A percentile compares a stretch with the other conserved stretches of the same genome.
Evolutionary conservation across 2,888 invertebrate genomes (phyloP).

Genomic region (Perithous albicinctus): DNA sequence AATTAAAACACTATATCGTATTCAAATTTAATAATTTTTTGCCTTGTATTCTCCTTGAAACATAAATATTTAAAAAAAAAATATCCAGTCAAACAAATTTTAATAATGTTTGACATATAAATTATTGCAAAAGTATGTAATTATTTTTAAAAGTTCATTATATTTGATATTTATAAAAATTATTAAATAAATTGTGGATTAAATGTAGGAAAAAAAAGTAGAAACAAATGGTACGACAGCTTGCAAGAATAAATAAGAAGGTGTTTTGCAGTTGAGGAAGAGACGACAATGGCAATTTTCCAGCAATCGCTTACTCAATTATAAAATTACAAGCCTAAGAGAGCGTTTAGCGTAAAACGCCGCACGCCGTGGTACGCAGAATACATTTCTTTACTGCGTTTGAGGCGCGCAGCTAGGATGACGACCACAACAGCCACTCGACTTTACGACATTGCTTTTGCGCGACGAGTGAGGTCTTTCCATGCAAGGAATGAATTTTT

Average conservation of each 20-base stretch:
- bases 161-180: too few species aligned
- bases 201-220: neutral
- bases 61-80: too few species aligned
- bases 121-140: too few species aligned
- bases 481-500: neutral
- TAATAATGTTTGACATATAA: too few species aligned
- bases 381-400: constrained; percentile 21
- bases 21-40: too few species aligned
- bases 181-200: neutral
- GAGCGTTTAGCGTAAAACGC: constrained; percentile 43
- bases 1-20: too few species aligned
- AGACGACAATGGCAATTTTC: constrained; percentile 31
- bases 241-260: neutral
- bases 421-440: constrained; percentile 31
- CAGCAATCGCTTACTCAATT: constrained; percentile 32
- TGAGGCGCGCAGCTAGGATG: constrained; percentile 6
- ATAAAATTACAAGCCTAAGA: constrained; percentile 46
- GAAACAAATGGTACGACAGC: neutral
- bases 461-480: neutral
- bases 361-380: constrained; percentile 38
- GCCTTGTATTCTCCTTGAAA: too few species aligned
- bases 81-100: too few species aligned
- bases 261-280: constrained; percentile 15
- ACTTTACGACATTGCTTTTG: constrained; percentile 30
- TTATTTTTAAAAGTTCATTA: too few species aligned